A percentile compares a stretch with the other conserved stretches of the same genome.
phyloP scores from a whole-genome alignment of 2,113 vertebrate species.

The Elaphurus davidianus region DNA sequence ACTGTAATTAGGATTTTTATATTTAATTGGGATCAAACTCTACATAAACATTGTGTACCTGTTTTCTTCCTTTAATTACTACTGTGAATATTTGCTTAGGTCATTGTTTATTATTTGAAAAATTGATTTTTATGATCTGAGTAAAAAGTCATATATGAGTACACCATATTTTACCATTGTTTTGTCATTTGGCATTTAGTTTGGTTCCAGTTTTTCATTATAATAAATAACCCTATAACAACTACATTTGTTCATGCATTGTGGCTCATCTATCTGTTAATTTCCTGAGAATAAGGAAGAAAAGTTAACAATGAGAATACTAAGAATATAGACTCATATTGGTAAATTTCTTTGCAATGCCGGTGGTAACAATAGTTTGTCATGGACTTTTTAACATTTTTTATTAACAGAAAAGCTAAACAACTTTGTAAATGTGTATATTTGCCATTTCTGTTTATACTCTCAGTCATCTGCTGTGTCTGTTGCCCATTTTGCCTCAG shows the following conservation, averaged over 20 bases:
- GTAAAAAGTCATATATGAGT: background rate
- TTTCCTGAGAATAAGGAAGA: background rate
- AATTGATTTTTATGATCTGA: slow-evolving; percentile 11
- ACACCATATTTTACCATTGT: background rate
- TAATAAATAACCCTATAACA: background rate
- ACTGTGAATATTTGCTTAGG: background rate
- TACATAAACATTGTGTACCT: background rate
- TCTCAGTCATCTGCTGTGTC: background rate
- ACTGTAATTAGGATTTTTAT: background rate
- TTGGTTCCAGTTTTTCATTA: background rate
- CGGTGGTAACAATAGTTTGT: background rate
- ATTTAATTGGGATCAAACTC: background rate
- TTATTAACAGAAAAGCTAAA: background rate
- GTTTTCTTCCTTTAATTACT: background rate
- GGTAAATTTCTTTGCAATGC: background rate
- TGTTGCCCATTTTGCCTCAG: background rate
- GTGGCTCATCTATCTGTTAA: background rate
- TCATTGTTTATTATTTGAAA: slow-evolving; percentile 33
- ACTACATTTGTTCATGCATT: slow-evolving; percentile 26
- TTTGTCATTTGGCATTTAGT: background rate
- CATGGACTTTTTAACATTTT: background rate
- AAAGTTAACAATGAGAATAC: background rate
- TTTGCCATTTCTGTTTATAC: background rate
- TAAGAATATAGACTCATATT: background rate
- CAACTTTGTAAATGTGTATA: background rate